phyloP scores from a whole-genome alignment of 2,113 vertebrate genomes.

The Macrotus californicus region DNA sequence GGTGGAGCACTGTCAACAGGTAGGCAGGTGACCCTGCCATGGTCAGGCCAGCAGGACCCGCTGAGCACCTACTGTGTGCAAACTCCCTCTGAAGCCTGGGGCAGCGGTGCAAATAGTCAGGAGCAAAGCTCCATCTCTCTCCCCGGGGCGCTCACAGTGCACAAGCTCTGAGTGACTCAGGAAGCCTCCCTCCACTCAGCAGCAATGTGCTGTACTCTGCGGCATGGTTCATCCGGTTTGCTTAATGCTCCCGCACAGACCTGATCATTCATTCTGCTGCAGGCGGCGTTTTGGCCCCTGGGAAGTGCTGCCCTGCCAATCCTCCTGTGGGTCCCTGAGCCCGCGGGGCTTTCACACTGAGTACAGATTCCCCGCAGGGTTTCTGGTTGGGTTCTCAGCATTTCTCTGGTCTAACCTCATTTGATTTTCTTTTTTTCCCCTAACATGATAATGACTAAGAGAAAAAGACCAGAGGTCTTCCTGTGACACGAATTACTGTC shows the following conservation, averaged over 20 bases:
- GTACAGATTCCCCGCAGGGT: rapidly evolving
- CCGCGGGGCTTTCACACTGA: neutral
- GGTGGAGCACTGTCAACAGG: neutral
- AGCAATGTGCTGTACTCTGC: neutral
- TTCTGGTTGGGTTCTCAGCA: neutral
- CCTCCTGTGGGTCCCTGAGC: neutral
- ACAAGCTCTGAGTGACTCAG: neutral
- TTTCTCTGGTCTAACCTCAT: neutral
- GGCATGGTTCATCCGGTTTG: neutral
- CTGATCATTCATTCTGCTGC: rapidly evolving
- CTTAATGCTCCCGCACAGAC: rapidly evolving
- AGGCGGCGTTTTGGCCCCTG: neutral
- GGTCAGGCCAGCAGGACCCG: neutral
- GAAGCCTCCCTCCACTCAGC: neutral
- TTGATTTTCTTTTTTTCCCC: neutral
- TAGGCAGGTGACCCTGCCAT: neutral
- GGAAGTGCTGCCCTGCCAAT: neutral
- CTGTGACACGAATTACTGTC: neutral
- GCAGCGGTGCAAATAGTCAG: neutral
- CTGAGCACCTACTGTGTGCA: no score
- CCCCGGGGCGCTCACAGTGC: no score
- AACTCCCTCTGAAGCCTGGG: neutral
- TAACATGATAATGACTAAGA: neutral
- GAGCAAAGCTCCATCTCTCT: no score
- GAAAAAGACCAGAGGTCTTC: neutral